Percentiles rank a stretch among this genome's conserved stretches.
Conservation (phyloP, 2,113 vertebrate genomes). For the Cebidichthys violaceus region DNA sequence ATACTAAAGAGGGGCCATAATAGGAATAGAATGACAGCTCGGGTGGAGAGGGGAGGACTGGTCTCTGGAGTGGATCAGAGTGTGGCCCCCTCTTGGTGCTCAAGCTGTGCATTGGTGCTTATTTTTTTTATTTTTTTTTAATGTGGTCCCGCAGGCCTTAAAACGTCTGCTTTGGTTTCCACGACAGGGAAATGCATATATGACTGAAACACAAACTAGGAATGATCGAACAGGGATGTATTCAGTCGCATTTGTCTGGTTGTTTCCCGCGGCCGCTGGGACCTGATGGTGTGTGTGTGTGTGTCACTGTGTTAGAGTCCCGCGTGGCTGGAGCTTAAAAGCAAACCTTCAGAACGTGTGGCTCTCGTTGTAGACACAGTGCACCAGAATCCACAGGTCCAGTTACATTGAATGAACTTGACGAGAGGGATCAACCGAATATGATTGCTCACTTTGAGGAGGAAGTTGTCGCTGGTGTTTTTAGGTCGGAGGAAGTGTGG, state of each 20-base stretch:
- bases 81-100: slow-evolving; percentile 65
- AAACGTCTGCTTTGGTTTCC: slow-evolving; percentile 32
- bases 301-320: slow-evolving; percentile 1
- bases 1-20: slow-evolving; percentile 47
- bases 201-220: slow-evolving; percentile 53
- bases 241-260: slow-evolving; percentile 27
- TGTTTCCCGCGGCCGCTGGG: not conserved
- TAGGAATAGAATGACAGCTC: slow-evolving; percentile 48
- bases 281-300: too few species aligned
- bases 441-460: not conserved
- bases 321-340: slow-evolving; percentile 1
- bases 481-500: not conserved
- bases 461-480: slow-evolving; percentile 31
- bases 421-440: slow-evolving; percentile 18
- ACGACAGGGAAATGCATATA: slow-evolving; percentile 7
- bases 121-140: slow-evolving; percentile 18
- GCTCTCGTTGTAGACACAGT: slow-evolving; percentile 1
- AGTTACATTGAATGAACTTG: slow-evolving; percentile 26
- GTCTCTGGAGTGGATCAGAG: slow-evolving; percentile 44
- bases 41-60: slow-evolving; percentile 53
- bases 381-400: not conserved
- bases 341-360: slow-evolving; percentile 3
- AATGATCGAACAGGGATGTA: slow-evolving; percentile 13
- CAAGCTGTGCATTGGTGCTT: slow-evolving; percentile 67
- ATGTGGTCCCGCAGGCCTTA: slow-evolving; percentile 20